A percentile compares a stretch with the other conserved stretches of the same genome.
Evolutionary conservation across 2,888 invertebrate genomes (phyloP).

Genomic region (Chesias legatella): DNA sequence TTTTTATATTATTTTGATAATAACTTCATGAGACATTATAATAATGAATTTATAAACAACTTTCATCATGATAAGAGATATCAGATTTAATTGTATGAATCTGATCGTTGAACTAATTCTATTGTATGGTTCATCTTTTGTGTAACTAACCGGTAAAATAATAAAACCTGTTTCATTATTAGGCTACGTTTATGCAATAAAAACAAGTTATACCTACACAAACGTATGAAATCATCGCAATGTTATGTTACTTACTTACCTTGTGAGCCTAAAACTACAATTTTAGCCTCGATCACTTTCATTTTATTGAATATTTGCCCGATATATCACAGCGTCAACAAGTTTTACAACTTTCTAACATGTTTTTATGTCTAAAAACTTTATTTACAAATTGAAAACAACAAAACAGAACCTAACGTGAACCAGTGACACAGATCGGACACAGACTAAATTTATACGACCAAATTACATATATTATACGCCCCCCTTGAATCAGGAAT

Average conservation of each 20-base stretch:
- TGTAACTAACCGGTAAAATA: conserved; percentile 6
- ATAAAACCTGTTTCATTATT: conserved; percentile 9
- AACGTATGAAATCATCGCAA: conserved; percentile 25
- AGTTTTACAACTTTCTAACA: conserved; percentile 30
- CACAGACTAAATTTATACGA: conserved; percentile 3
- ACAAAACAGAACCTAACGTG: conserved; percentile 3
- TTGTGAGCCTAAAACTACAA: conserved; percentile 91
- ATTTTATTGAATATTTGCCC: conserved; percentile 63
- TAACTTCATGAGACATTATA: no score
- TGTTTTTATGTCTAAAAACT: conserved; percentile 24
- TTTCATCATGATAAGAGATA: no score
- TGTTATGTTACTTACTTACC: conserved; percentile 71
- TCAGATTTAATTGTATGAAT: no score
- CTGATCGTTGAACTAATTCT: no score
- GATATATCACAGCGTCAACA: conserved; percentile 15
- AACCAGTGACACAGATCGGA: neutral
- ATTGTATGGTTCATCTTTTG: neutral
- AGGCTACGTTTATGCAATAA: conserved; percentile 7
- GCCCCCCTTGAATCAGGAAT: neutral
- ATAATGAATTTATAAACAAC: no score
- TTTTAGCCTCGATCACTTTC: conserved; percentile 90
- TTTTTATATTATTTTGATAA: no score
- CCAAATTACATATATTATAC: conserved; percentile 7
- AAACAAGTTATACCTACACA: conserved; percentile 23
- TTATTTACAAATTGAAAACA: conserved; percentile 22